These are phyloP conservation scores for Drosophila subsilvestris DNA, from an alignment of 2,888 invertebrate genomes.

Conservation along the genomic window DNA sequence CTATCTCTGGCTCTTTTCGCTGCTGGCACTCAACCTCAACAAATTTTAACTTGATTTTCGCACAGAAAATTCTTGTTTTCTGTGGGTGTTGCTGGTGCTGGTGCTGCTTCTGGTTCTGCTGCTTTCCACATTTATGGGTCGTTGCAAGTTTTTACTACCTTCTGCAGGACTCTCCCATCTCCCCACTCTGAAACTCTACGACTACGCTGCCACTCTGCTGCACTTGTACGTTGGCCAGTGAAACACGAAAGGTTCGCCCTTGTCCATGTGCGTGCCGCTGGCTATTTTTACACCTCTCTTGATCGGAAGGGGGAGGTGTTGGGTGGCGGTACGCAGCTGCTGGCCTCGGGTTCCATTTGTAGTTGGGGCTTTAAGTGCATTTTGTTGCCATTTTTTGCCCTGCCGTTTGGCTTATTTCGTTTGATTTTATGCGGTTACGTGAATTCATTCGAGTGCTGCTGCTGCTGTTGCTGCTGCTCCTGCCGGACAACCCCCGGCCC, in stretches of 20 bases:
- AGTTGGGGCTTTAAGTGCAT: constrained; percentile 71
- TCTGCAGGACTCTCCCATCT: not conserved
- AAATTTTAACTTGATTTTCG: constrained; percentile 75
- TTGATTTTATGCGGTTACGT: constrained; percentile 81
- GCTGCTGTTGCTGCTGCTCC: not conserved
- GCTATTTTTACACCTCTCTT: constrained; percentile 77
- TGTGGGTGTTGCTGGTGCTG: constrained; percentile 12
- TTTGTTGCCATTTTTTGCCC: constrained; percentile 73
- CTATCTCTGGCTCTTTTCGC: constrained; percentile 21
- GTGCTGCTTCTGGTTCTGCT: constrained; percentile 16
- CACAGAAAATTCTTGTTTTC: constrained; percentile 52
- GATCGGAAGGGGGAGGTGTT: constrained; percentile 13
- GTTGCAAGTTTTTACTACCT: constrained; percentile 5
- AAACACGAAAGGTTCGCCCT: not conserved
- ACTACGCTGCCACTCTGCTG: not conserved
- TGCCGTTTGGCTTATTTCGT: constrained; percentile 75
- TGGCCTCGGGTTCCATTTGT: constrained; percentile 32
- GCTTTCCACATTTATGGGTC: constrained; percentile 9
- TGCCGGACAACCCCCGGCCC: not conserved
- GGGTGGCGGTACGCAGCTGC: constrained; percentile 34
- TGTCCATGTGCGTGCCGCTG: constrained; percentile 71
- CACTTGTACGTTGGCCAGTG: not conserved
- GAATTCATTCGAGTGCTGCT: constrained; percentile 61
- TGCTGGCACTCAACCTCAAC: constrained; percentile 60
- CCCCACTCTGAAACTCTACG: not conserved